Evolutionary conservation across 2,113 vertebrate species (phyloP).

Genomic region (Eudorcas thomsonii): DNA sequence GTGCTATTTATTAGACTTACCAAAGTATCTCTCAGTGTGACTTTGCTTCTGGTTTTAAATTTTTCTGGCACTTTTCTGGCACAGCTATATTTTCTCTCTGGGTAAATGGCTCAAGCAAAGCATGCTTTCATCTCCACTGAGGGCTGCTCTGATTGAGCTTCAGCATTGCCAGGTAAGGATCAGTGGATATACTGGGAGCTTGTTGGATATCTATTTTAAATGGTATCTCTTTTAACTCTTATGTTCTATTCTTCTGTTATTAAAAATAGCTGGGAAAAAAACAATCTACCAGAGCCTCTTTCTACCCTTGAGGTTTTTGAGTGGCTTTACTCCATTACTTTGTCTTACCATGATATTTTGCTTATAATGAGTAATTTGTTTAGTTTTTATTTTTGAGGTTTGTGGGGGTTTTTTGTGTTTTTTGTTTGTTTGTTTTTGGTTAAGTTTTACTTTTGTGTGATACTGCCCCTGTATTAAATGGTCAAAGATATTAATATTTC

Average conservation of each 20-base stretch:
- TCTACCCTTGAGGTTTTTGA: constrained; percentile 9
- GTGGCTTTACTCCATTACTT: not conserved
- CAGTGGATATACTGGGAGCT: constrained; percentile 1
- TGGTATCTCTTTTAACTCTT: constrained; percentile 41
- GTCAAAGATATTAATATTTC: constrained; percentile 12
- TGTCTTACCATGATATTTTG: not conserved
- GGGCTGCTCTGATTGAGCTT: constrained; percentile 57
- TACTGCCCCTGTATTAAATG: not conserved
- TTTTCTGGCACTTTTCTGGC: constrained; percentile 48
- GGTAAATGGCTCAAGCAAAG: constrained; percentile 54
- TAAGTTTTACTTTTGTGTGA: not conserved
- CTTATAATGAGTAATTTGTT: constrained; percentile 28
- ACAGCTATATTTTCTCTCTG: constrained; percentile 49
- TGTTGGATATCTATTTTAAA: constrained; percentile 20
- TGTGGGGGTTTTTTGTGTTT: not conserved
- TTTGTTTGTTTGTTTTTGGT: not conserved
- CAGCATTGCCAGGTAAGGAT: constrained; percentile 25
- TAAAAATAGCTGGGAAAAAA: constrained; percentile 34
- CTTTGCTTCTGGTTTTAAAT: constrained; percentile 57
- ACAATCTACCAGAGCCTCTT: not conserved
- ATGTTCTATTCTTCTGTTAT: constrained; percentile 45
- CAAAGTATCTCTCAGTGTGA: constrained; percentile 44
- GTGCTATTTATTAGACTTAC: constrained; percentile 38
- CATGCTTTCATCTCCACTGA: constrained; percentile 52
- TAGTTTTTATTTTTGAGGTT: not conserved